phyloP scores from a whole-genome alignment of 2,113 vertebrate species.

The Neolamprologus sp. region DNA sequence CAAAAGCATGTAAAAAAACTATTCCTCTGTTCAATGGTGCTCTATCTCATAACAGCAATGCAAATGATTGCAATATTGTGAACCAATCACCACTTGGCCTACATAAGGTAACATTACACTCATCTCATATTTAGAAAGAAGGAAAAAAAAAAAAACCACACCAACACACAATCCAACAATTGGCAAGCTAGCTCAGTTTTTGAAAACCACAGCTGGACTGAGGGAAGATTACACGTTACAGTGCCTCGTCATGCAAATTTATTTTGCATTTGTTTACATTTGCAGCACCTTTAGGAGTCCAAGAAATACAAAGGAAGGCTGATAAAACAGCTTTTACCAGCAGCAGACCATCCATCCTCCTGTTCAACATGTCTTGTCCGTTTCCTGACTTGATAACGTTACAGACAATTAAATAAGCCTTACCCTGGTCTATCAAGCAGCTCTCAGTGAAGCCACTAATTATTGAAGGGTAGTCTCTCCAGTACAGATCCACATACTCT shows the following conservation, averaged over 20 bases:
- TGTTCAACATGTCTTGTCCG: neutral
- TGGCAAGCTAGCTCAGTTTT: neutral
- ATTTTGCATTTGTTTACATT: neutral
- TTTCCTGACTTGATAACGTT: slow-evolving; percentile 22
- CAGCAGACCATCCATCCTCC: neutral
- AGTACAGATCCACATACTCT: slow-evolving; percentile 90
- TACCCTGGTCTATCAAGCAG: slow-evolving; percentile 84
- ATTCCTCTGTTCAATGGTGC: neutral
- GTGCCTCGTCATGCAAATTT: neutral
- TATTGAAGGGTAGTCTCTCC: slow-evolving; percentile 87
- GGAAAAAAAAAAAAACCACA: rapidly evolving
- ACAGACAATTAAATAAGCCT: slow-evolving; percentile 19
- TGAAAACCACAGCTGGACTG: neutral
- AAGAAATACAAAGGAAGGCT: neutral
- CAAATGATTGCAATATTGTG: neutral
- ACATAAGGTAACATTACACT: neutral
- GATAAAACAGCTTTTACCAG: neutral
- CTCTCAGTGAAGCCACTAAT: slow-evolving; percentile 80
- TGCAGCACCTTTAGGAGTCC: neutral
- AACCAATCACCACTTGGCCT: neutral
- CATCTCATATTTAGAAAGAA: neutral
- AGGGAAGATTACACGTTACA: neutral
- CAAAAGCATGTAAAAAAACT: neutral
- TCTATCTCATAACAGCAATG: neutral
- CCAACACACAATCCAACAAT: neutral